A percentile compares a stretch with the other conserved stretches of the same genome.
Evolutionary conservation across 2,113 vertebrate genomes (phyloP).

Genomic region (Ginglymostoma cirratum): DNA sequence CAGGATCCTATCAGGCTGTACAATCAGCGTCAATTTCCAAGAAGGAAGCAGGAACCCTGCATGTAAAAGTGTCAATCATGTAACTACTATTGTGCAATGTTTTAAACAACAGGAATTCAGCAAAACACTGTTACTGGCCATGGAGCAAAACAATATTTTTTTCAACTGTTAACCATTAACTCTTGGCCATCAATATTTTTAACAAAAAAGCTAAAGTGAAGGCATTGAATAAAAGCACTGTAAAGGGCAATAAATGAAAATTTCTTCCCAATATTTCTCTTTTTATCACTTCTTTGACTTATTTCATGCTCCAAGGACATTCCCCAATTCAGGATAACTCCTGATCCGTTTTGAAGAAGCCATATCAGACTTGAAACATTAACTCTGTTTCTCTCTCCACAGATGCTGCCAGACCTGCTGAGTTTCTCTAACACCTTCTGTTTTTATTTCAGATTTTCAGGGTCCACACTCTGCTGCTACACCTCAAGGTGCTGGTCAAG

Average conservation of each 20-base stretch:
- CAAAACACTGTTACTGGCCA: background rate
- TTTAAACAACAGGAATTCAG: constrained; percentile 5
- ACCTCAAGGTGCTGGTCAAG: background rate
- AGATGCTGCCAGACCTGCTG: no score
- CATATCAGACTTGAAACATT: no score
- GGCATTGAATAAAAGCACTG: background rate
- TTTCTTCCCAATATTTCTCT: background rate
- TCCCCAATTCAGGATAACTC: no score
- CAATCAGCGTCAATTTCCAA: background rate
- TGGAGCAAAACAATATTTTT: constrained; percentile 18
- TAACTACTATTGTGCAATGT: background rate
- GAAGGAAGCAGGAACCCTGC: background rate
- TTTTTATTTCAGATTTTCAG: background rate
- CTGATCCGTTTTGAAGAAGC: no score
- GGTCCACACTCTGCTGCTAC: background rate
- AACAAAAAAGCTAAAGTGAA: background rate
- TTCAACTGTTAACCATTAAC: background rate
- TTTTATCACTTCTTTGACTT: background rate
- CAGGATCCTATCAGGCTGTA: background rate
- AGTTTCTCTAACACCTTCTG: no score
- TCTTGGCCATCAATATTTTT: background rate
- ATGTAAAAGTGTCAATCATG: background rate
- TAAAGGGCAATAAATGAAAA: background rate
- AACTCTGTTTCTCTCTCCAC: no score
- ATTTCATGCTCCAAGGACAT: background rate